Conservation (phyloP, 1,140 invertebrate genomes). For the Armadillidium nasatum region DNA sequence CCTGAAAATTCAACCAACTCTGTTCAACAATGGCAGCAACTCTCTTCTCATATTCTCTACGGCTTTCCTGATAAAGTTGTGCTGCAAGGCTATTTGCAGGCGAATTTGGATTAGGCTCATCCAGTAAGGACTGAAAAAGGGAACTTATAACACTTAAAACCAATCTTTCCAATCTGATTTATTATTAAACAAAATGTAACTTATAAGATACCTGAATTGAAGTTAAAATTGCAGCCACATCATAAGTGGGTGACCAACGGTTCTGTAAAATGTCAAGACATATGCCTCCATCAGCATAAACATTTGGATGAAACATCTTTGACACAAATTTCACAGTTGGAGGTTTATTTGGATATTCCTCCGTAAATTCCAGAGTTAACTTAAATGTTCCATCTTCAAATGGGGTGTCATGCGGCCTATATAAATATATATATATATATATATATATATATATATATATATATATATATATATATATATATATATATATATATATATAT, state of each 20-base stretch:
- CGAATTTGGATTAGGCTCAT: constrained; percentile 58
- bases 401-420: constrained; percentile 64
- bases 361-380: constrained; percentile 63
- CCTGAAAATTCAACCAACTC: constrained; percentile 50
- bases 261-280: constrained; percentile 66
- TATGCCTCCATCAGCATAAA: constrained; percentile 67
- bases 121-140: constrained; percentile 47
- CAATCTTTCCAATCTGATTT: neutral
- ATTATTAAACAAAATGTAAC: neutral
- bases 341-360: constrained; percentile 67
- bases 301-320: constrained; percentile 67
- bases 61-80: constrained; percentile 50
- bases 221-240: constrained; percentile 64
- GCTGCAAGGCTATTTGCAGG: constrained; percentile 58
- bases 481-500: neutral
- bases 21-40: constrained; percentile 58
- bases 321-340: constrained; percentile 64
- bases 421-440: constrained; percentile 28
- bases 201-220: constrained; percentile 57
- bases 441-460: constrained; percentile 1
- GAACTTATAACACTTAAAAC: constrained; percentile 1
- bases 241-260: constrained; percentile 61
- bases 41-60: constrained; percentile 58
- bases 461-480: neutral
- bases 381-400: constrained; percentile 70